These are phyloP conservation scores for Willowsia nigromaculata DNA, from an alignment of 2,888 invertebrate species.

Conservation along the genomic window DNA sequence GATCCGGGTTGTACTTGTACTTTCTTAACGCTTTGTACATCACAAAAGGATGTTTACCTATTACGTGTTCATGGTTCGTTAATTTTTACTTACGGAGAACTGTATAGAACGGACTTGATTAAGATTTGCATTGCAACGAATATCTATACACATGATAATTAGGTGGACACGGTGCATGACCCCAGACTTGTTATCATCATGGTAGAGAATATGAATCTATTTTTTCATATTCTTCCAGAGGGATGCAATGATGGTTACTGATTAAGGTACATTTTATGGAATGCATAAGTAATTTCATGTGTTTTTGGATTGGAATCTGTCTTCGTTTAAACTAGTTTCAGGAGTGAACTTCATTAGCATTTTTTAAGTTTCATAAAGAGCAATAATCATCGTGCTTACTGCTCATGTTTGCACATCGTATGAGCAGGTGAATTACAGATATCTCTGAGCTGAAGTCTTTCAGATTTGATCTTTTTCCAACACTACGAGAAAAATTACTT, in stretches of 20 bases:
- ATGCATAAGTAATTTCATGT: background rate
- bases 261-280: background rate
- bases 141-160: no score
- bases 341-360: slow-evolving; percentile 5
- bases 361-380: background rate
- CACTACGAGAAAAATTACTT: background rate
- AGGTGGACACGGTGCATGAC: background rate
- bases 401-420: background rate
- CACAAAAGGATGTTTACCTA: no score
- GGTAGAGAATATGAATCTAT: background rate
- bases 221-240: background rate
- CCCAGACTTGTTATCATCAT: background rate
- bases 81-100: no score
- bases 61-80: no score
- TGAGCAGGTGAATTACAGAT: no score
- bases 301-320: slow-evolving; percentile 7
- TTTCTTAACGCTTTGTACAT: no score
- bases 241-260: background rate
- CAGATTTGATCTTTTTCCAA: background rate
- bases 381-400: background rate
- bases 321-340: background rate
- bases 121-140: no score
- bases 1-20: no score
- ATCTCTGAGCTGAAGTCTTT: background rate
- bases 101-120: no score